Percentiles rank a stretch among this genome's conserved stretches.
phyloP scores from a whole-genome alignment of 2,113 vertebrate species.

The Muntiacus muntjak region DNA sequence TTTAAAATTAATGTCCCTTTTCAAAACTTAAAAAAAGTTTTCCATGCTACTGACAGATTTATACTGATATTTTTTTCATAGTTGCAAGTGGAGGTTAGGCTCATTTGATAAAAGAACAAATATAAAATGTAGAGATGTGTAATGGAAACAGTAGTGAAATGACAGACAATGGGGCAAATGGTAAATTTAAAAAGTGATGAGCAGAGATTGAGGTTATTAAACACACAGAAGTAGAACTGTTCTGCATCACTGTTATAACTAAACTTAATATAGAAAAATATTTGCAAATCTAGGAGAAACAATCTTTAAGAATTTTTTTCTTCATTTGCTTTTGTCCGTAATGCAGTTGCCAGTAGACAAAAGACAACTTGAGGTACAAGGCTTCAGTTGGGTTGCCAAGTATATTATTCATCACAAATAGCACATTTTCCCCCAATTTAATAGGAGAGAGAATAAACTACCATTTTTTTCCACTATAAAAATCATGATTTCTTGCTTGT shows the following conservation, averaged over 20 bases:
- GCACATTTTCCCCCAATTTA: not conserved
- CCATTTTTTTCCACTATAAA: not conserved
- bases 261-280: not conserved
- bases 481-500: not conserved
- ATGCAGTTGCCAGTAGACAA: not conserved
- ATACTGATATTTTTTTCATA: not conserved
- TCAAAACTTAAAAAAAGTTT: not conserved
- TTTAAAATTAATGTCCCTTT: not conserved
- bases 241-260: not conserved
- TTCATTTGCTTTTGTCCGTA: not conserved
- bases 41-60: not conserved
- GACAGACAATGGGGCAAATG: accelerated
- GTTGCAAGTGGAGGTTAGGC: not conserved
- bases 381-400: not conserved
- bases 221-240: not conserved
- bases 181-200: not conserved
- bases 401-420: not conserved
- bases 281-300: not conserved
- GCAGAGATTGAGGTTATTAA: not conserved
- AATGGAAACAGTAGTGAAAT: not conserved
- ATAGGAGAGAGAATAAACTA: not conserved
- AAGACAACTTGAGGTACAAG: not conserved
- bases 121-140: not conserved
- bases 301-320: not conserved
- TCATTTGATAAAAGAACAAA: not conserved